These are phyloP conservation scores for Lepidurus packardi DNA, from an alignment of 1,140 invertebrate species.

Conservation along the genomic window DNA sequence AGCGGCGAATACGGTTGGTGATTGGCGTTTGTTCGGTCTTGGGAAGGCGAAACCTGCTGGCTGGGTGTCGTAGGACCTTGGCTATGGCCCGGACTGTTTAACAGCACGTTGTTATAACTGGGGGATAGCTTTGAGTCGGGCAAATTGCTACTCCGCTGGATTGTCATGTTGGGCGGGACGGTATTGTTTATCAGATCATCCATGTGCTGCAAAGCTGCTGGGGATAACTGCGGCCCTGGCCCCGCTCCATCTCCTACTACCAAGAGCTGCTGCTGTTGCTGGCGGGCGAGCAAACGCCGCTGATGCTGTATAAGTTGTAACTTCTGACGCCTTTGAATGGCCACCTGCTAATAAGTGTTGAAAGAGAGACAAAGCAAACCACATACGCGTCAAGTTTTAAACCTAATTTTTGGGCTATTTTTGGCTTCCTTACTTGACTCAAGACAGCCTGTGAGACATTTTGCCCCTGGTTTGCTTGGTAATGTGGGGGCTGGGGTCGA, in stretches of 20 bases:
- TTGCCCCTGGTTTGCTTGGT: conserved; percentile 36
- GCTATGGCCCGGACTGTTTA: conserved; percentile 42
- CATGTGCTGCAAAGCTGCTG: conserved; percentile 60
- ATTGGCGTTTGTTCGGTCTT: conserved; percentile 7
- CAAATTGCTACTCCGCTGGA: conserved; percentile 58
- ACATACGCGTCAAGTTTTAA: not conserved
- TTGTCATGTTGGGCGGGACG: conserved; percentile 72
- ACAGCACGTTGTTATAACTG: conserved; percentile 47
- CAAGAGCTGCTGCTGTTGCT: conserved; percentile 63
- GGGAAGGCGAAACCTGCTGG: conserved; percentile 39
- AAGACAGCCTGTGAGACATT: not conserved
- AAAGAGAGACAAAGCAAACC: not conserved
- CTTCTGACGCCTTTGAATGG: conserved; percentile 29
- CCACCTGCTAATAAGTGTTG: conserved; percentile 22
- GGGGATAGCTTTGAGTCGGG: conserved; percentile 66
- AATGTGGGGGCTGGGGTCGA: conserved; percentile 39
- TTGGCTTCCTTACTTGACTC: not conserved
- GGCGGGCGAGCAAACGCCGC: conserved; percentile 51
- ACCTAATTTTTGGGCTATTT: not conserved
- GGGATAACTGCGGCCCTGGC: conserved; percentile 50
- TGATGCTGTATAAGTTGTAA: conserved; percentile 57
- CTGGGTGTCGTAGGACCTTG: conserved; percentile 40
- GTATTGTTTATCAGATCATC: conserved; percentile 69
- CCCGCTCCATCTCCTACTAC: conserved; percentile 57
- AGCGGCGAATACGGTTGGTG: conserved; percentile 31